phyloP scores from a whole-genome alignment of 2,113 vertebrate species.

The Microcebus ravelobensis region DNA sequence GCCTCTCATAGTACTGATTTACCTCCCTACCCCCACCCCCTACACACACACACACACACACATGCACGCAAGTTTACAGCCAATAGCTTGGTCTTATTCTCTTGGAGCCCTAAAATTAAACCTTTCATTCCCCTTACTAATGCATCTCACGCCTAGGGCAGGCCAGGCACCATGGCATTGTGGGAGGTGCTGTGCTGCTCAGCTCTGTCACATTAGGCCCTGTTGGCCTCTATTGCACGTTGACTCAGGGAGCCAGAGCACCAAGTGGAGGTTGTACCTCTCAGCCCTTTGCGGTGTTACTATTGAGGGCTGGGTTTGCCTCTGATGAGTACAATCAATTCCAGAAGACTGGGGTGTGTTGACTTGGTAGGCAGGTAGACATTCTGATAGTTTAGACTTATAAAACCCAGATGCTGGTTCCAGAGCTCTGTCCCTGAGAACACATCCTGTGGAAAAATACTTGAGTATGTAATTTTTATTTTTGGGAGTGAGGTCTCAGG shows the following conservation, averaged over 20 bases:
- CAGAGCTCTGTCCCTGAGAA: background rate
- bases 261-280: background rate
- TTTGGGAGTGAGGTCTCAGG: background rate
- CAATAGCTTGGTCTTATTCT: slow-evolving; percentile 18
- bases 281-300: background rate
- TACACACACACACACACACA: no score
- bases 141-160: slow-evolving; percentile 19
- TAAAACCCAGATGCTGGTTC: slow-evolving; percentile 23
- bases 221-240: slow-evolving; percentile 48
- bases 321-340: slow-evolving; percentile 40
- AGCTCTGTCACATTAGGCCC: slow-evolving; percentile 43
- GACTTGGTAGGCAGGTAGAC: background rate
- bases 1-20: background rate
- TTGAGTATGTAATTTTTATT: background rate
- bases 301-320: slow-evolving; percentile 8
- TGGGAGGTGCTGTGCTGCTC: slow-evolving; percentile 49
- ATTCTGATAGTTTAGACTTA: background rate
- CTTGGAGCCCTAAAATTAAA: slow-evolving; percentile 3
- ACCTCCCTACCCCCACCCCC: background rate
- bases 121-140: background rate
- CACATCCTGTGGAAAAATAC: background rate
- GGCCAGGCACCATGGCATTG: background rate
- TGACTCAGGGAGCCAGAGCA: slow-evolving; percentile 76
- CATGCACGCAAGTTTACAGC: background rate
- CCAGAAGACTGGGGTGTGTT: background rate